Evolutionary conservation across 2,113 vertebrate species (phyloP).

Genomic region (Phycodurus eques): DNA sequence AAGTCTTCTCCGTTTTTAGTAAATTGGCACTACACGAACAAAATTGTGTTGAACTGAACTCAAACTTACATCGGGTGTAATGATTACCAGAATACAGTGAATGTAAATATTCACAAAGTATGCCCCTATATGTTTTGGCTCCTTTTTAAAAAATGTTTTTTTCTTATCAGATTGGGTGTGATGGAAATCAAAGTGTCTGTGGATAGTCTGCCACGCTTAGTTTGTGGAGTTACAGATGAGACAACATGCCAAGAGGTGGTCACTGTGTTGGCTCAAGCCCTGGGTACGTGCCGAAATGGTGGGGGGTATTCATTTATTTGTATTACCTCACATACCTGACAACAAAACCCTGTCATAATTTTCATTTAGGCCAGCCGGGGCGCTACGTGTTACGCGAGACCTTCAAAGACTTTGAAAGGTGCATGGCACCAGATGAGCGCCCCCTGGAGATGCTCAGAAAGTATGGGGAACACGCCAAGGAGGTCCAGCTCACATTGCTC

Average conservation of each 20-base stretch:
- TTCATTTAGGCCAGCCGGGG: conserved; percentile 68
- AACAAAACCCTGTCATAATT: not conserved
- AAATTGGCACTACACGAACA: not conserved
- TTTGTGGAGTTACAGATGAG: conserved; percentile 74
- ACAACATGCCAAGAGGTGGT: conserved; percentile 80
- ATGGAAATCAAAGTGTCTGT: conserved; percentile 80
- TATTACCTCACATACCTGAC: not conserved
- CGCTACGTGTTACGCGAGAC: conserved; percentile 75
- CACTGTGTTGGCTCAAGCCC: conserved; percentile 71
- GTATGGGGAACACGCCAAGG: conserved; percentile 72
- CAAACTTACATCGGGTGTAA: not conserved
- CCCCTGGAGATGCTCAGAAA: conserved; percentile 71
- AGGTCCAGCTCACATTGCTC: conserved; percentile 73
- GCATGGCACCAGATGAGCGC: conserved; percentile 65
- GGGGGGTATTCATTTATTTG: not conserved
- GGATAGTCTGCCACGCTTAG: conserved; percentile 71
- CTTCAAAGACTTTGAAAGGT: conserved; percentile 75
- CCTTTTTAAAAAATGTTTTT: not conserved
- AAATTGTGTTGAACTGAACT: not conserved
- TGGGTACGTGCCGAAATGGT: conserved; percentile 54
- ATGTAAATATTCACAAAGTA: not conserved
- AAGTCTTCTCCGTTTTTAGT: not conserved
- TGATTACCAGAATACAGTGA: not conserved
- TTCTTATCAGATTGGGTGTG: conserved; percentile 9
- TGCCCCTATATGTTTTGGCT: not conserved